Conservation (phyloP, 2,888 invertebrate genomes). For the Alviniconcha strummeri region DNA sequence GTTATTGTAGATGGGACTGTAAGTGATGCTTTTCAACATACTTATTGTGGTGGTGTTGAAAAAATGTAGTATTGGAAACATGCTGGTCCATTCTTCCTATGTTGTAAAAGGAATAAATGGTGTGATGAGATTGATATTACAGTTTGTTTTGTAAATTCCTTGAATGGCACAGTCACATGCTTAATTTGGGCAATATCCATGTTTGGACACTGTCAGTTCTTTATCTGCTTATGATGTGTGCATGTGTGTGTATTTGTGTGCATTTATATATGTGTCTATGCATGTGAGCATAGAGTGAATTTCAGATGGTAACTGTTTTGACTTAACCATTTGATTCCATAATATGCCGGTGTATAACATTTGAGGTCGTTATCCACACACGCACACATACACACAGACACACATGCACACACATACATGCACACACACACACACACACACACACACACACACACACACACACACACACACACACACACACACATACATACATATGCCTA, state of each 20-base stretch:
- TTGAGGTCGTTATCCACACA: neutral
- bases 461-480: constrained; percentile 11
- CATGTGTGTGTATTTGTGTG: neutral
- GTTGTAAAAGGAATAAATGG: neutral
- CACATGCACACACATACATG: constrained; percentile 11
- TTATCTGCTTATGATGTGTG: neutral
- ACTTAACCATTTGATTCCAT: neutral
- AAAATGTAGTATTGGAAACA: too few relatives aligned
- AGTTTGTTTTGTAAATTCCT: neutral
- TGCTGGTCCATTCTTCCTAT: neutral
- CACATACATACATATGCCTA: neutral
- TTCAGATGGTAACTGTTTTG: neutral
- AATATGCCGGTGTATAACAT: neutral
- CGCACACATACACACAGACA: neutral
- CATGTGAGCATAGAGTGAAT: neutral
- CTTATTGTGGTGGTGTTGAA: too few relatives aligned
- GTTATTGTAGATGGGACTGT: too few relatives aligned
- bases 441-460: constrained; percentile 12
- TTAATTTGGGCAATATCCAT: neutral
- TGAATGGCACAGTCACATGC: neutral
- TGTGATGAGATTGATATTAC: neutral
- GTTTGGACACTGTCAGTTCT: neutral
- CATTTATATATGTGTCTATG: neutral
- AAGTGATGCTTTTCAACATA: too few relatives aligned
- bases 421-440: constrained; percentile 15